Base-by-base conservation (phyloP, 1,140 invertebrate genomes). In the Dendrolimus punctatus region DNA sequence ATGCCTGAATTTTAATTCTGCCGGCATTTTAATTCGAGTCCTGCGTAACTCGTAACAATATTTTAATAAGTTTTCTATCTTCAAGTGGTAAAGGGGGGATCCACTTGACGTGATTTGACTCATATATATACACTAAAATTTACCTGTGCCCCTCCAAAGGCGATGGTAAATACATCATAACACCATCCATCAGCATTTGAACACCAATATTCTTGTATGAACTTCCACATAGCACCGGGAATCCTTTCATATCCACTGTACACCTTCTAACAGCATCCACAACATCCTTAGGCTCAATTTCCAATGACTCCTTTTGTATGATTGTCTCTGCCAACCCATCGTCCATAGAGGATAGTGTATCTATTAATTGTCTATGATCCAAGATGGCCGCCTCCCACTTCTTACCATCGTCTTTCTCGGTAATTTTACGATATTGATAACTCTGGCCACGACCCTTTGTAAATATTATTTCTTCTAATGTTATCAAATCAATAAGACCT, bases 131-230 rank as follows among this genome's bases (percentile, higher is more conserved):
- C 3, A 23, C 3, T n/a, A n/a, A n/a, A 42, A 42, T n/a, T 42
- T 42, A 42, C 41, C 88, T 66, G 69, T 90, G 91, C 36, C 89
- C 85, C 68, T 95, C 91, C 37, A 78, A 57, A 0, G 98, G 97
- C 10, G 92, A 92, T 2, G 98, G 98, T 23, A 99, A 87, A 80
- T 94, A 99, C 4, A 91, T 72, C 42, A 95, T 82, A 0, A 99
- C 89, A 4, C 91, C 91, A 88, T 99, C 94, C 91, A 99, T 92
- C 39, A 99, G 69, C 0, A 92, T 91, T 77, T 99, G 96, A 6
- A 99, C 94, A 6, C 96, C 97, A 23, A 97, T 92, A 83, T 99
- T 98, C 79, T 97, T 97, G 67, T 99, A 96, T 0, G 98, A 96
- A 79, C 96, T 98, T 0, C 98, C 98, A 63, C 96, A 90, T 0